Conservation (phyloP, 1,140 invertebrate species). For the Hermetia illucens region DNA sequence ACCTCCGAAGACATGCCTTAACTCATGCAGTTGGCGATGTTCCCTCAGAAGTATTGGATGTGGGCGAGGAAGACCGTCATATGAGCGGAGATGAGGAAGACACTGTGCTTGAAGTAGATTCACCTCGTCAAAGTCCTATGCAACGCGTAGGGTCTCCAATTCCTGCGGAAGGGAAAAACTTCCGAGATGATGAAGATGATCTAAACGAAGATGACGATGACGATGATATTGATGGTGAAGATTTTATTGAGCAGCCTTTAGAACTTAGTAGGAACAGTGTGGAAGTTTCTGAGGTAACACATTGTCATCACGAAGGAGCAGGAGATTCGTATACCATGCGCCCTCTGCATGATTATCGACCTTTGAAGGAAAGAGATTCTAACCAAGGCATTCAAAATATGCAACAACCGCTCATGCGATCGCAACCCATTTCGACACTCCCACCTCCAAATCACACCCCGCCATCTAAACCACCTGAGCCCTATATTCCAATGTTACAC, state of each 20-base stretch:
- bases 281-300: constrained; percentile 38
- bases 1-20: constrained; percentile 65
- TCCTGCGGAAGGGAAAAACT: constrained; percentile 22
- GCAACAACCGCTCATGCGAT: neutral
- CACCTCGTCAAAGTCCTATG: constrained; percentile 39
- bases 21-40: constrained; percentile 76
- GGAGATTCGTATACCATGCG: constrained; percentile 51
- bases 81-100: constrained; percentile 40
- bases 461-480: constrained; percentile 16
- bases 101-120: constrained; percentile 39
- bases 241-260: constrained; percentile 6
- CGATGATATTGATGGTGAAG: constrained; percentile 13
- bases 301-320: constrained; percentile 45
- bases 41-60: constrained; percentile 47
- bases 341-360: constrained; percentile 34
- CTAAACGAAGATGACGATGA: constrained; percentile 26
- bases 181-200: constrained; percentile 8
- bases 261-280: neutral
- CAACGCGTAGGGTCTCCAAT: constrained; percentile 34
- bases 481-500: constrained; percentile 45
- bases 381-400: neutral
- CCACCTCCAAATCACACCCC: neutral
- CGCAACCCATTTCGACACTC: neutral
- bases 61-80: constrained; percentile 43
- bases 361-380: constrained; percentile 11